Conservation (phyloP, 2,888 invertebrate genomes). For the Apotomis betuletana region DNA sequence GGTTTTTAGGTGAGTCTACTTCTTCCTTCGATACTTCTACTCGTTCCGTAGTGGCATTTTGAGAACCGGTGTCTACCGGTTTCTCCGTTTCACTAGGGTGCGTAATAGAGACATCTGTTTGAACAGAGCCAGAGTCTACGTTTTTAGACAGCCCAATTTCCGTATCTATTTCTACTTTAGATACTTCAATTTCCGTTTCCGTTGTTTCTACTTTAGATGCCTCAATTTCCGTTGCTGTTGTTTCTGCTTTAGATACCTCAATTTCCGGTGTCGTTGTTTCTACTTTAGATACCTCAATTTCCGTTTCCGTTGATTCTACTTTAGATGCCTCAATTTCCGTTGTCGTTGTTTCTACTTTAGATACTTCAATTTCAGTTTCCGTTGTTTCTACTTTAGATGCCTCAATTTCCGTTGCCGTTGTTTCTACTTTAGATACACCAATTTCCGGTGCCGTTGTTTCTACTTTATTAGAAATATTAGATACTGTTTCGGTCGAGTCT, state of each 20-base stretch:
- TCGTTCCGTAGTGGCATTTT: not conserved
- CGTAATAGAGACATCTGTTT: not conserved
- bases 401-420: constrained; percentile 1
- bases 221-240: not conserved
- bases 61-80: not conserved
- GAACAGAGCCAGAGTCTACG: not conserved
- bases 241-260: too few relatives aligned
- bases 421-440: too few relatives aligned
- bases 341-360: too few relatives aligned
- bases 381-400: not conserved
- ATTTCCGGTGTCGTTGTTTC: too few relatives aligned
- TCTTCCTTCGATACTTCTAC: constrained; percentile 18
- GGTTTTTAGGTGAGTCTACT: constrained; percentile 31
- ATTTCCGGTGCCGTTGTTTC: too few relatives aligned
- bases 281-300: not conserved
- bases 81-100: not conserved
- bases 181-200: not conserved
- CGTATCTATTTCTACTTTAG: too few relatives aligned
- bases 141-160: too few relatives aligned
- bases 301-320: too few relatives aligned
- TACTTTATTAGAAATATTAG: not conserved
- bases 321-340: too few relatives aligned
- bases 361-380: not conserved
- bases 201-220: not conserved
- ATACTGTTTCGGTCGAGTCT: not conserved